Evolutionary conservation across 1,140 invertebrate species (phyloP), one percentile per base, ranked within the genome.

Genomic region (Drosophila truncata): DNA sequence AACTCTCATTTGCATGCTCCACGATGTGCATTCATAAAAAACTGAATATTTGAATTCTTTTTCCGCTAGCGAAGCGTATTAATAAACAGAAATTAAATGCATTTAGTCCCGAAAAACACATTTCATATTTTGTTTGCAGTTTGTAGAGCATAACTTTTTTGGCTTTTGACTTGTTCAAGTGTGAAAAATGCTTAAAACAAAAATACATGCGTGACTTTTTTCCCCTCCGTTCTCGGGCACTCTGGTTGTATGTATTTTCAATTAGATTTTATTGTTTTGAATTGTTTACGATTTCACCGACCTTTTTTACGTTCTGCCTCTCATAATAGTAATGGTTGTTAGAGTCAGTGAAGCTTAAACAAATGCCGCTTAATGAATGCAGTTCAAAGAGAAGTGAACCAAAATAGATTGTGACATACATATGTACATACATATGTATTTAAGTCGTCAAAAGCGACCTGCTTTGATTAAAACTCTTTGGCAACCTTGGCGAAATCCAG

Each of bases 201-300:
- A 52, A 57, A 49, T 35, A n/a, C n/a, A 37, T 55, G 25, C 37
- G 64, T 70, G 63, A 44, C 46, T 65, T 55, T 69, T 70, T 49
- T 23, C 54, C 47, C 33, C 13, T 27, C 25, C 44, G 33, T 52
- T 44, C 54, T n/a, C 11, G 27, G 31, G 27, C 18, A 37, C 25
- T 69, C 33, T n/a, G 44, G 18, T 0, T 58, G 65, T 73, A 41
- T 78, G 33, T 87, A 76, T 69, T 87, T 78, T 62, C 84, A 87
- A 88, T 87, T 83, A 83, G 83, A 87, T 87, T 87, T 88, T 77
- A 87, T 87, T 87, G 84, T 87, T 87, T 88, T 41, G 54, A 59
- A 88, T 77, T 88, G 69, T 87, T 72, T 65, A 63, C 63, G 75
- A 39, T 71, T 83, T 79, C 57, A 31, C 16, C 29, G 57, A 20